Base-by-base conservation (phyloP, 2,888 invertebrate genomes). In the Apamea monoglypha region DNA sequence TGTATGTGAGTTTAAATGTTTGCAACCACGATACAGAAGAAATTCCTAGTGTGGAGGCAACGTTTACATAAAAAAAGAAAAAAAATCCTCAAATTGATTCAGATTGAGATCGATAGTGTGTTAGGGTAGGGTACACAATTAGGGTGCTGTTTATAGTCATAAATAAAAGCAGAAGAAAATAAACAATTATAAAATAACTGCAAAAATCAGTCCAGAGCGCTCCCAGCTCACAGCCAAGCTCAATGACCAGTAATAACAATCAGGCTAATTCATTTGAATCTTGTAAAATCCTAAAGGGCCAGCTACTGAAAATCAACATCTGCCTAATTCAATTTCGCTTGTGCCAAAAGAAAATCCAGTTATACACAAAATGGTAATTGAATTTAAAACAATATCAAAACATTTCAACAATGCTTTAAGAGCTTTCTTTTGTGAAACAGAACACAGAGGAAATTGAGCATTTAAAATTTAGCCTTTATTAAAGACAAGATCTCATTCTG, bases 371-470 rank as follows among this genome's bases (percentile, higher is more conserved):
- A 82, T 83, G 69, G 67, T 87, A 86, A 90, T 86, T 86, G 74
- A 87, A 90, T 89, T 84, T 81, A 74, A 88, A 91, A 91, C 87
- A 91, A 90, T 88, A 88, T 89, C 85, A 78, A 86, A 90, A 87
- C 84, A 87, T 90, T 91, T 83, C 77, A 67, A 78, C 69, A 82
- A 85, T 86, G 84, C 88, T 87, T 89, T 89, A 89, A 90, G 88
- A 88, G 89, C 82, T 84, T 87, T 88, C 87, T 90, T 91, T 92
- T 86, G 84, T 86, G 82, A 88, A 85, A 78, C 80, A 85, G 80
- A 88, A 89, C 76, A 85, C 83, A 82, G 78, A 83, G 91, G 92
- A 91, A 92, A 92, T 92, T 90, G 90, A 78, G 89, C 88, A 90
- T 92, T 92, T 89, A 88, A 90, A 91, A 91, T 89, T 73, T 89